Evolutionary conservation across 2,113 vertebrate genomes (phyloP).

Genomic region (Ptilorrhoa leucosticta): DNA sequence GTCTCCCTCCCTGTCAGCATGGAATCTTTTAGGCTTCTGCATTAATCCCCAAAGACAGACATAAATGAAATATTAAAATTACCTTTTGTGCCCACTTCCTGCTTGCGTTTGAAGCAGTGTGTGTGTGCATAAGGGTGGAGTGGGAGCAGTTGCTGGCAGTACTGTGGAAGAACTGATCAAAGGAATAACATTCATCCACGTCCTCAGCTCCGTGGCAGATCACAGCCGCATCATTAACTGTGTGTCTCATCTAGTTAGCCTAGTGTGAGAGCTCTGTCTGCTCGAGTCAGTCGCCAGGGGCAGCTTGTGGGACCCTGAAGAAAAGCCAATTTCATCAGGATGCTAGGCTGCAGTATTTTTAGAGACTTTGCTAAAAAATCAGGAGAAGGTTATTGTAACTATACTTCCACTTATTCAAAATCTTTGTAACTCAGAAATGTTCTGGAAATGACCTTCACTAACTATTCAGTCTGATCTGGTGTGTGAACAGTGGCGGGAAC

Average conservation of each 20-base stretch:
- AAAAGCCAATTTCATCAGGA: not conserved
- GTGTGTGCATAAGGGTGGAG: not conserved
- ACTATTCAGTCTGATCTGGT: not conserved
- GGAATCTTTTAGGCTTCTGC: slow-evolving; percentile 53
- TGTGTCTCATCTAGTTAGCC: slow-evolving; percentile 48
- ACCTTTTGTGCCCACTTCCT: slow-evolving; percentile 40
- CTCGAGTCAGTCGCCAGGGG: slow-evolving; percentile 11
- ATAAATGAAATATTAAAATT: slow-evolving; percentile 70
- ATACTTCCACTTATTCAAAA: not conserved
- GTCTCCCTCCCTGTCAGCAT: not conserved
- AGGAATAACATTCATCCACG: not conserved
- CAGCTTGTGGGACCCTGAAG: not conserved
- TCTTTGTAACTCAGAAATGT: not conserved
- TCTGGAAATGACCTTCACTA: not conserved
- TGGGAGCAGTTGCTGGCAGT: not conserved
- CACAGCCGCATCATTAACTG: slow-evolving; percentile 4
- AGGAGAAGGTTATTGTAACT: not conserved
- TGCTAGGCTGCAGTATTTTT: not conserved
- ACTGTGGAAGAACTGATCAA: slow-evolving; percentile 37
- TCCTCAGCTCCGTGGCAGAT: not conserved
- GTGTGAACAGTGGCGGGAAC: not conserved
- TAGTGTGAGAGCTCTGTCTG: slow-evolving; percentile 6
- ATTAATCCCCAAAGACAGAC: slow-evolving; percentile 40
- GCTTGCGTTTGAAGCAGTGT: not conserved
- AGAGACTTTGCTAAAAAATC: not conserved